Evolutionary conservation across 2,888 invertebrate genomes (phyloP), one percentile per base, ranked within the genome.

Genomic region (Ctenicera cuprea): DNA sequence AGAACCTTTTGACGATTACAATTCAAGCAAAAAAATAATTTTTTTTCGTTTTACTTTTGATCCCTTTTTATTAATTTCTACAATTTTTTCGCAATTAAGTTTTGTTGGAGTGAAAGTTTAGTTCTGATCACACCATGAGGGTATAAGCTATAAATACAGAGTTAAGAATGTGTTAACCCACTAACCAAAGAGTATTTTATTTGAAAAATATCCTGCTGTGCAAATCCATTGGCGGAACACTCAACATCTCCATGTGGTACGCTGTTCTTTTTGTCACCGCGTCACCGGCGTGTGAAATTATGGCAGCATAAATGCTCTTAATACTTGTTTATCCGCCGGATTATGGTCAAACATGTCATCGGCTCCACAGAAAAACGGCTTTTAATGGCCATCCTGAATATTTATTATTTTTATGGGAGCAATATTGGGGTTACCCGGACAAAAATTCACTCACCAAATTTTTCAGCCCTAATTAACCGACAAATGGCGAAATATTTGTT

Each of bases 211-310:
- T 76, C 85, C 82, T 78, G 85, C 85, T 84, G 85, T 59, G 85
- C 82, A 78, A 82, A 84, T 83, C 83, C 85, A 85, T 85, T 83
- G 84, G 77, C 77, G 69, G 48, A 74, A 76, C 76, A 79, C 75
- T 76, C 76, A 68, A 77, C 72, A 80, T 64, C 82, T 71, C 79
- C 81, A 80, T 83, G 82, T 76, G 81, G 80, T 78, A 73, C 75
- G 77, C 73, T 81, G 79, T 74, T 80, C 82, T 80, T 80, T 80
- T 82, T 79, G 78, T 77, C 75, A 72, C 63, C 74, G 71, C 70
- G 71, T 71, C 69, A 63, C 68, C 66, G 37, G 68, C 67, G 73
- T 73, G 75, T 77, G 66, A 77, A 76, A 75, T 77, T 77, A 77
- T 77, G 71, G 68, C 68, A 38, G 63, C 71, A 73, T 76, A 76